Evolutionary conservation across 1,140 invertebrate species (phyloP).

Genomic region (Drosophila watanabei): DNA sequence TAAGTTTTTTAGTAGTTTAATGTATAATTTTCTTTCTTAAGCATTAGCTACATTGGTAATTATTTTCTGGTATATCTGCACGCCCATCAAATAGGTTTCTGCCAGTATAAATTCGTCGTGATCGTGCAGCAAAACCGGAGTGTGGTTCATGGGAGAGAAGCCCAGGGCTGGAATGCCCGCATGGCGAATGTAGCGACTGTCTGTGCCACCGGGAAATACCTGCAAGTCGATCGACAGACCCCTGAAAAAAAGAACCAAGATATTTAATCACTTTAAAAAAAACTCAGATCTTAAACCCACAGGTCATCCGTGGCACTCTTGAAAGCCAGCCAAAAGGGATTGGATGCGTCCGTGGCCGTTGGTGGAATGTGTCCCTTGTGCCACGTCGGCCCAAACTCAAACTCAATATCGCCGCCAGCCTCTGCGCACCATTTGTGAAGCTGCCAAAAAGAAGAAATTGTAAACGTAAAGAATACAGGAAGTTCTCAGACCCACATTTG

Average conservation of each 20-base stretch:
- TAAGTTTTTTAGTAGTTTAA: not conserved
- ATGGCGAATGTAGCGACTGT: conserved; percentile 90
- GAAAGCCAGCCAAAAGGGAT: conserved; percentile 94
- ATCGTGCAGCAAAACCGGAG: conserved; percentile 91
- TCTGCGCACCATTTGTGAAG: conserved; percentile 91
- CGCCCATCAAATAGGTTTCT: conserved; percentile 90
- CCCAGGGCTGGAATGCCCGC: conserved; percentile 92
- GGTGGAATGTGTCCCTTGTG: conserved; percentile 88
- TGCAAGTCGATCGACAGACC: conserved; percentile 88
- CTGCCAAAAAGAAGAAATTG: conserved; percentile 70
- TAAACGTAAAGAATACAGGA: not conserved
- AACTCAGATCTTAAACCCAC: conserved; percentile 73
- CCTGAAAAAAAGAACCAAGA: too few relatives aligned
- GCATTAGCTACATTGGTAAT: conserved; percentile 75
- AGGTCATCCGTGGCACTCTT: conserved; percentile 87
- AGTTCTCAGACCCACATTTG: not conserved
- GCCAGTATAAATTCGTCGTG: conserved; percentile 92
- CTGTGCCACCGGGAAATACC: conserved; percentile 93
- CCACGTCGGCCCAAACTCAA: conserved; percentile 88
- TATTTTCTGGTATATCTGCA: conserved; percentile 89
- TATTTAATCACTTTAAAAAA: too few relatives aligned
- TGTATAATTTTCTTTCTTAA: not conserved
- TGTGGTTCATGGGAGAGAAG: conserved; percentile 93
- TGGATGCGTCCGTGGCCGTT: conserved; percentile 89
- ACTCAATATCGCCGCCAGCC: conserved; percentile 92